Conservation (phyloP, 2,888 invertebrate genomes). For the Phengaris arion region DNA sequence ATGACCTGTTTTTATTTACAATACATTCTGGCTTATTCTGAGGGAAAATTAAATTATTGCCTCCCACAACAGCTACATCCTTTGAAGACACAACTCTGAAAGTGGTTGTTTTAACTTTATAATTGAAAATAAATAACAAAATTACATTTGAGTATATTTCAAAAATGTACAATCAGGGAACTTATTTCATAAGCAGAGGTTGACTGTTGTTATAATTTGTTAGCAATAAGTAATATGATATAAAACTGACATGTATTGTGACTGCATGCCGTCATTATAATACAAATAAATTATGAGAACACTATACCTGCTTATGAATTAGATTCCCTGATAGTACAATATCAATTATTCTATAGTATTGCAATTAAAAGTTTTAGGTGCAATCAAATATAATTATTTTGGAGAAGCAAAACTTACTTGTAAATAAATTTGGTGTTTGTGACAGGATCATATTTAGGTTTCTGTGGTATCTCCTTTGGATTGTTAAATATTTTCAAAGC, state of each 20-base stretch:
- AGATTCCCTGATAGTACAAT: too few relatives aligned
- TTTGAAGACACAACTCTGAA: slow-evolving; percentile 65
- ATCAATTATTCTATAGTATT: too few relatives aligned
- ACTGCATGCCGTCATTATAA: too few relatives aligned
- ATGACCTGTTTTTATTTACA: slow-evolving; percentile 34
- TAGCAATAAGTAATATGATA: too few relatives aligned
- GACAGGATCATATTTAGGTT: slow-evolving; percentile 65
- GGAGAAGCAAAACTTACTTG: slow-evolving; percentile 52
- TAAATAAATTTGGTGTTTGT: slow-evolving; percentile 68
- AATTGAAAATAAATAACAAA: neutral
- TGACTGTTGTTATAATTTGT: too few relatives aligned
- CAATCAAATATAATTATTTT: slow-evolving; percentile 10
- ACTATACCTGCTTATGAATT: too few relatives aligned
- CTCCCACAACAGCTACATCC: slow-evolving; percentile 63
- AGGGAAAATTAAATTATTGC: slow-evolving; percentile 57
- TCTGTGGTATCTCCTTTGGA: slow-evolving; percentile 56
- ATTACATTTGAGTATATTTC: neutral
- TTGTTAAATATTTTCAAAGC: slow-evolving; percentile 65
- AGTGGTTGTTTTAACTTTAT: neutral
- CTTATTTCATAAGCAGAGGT: too few relatives aligned
- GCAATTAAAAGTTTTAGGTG: too few relatives aligned
- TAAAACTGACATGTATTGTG: too few relatives aligned
- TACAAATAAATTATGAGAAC: too few relatives aligned
- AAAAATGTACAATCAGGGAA: too few relatives aligned
- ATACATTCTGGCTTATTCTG: slow-evolving; percentile 42